Evolutionary conservation across 2,797 vertebrate genomes (phyloP).

Genomic region (Notoglanidium macrostoma): DNA sequence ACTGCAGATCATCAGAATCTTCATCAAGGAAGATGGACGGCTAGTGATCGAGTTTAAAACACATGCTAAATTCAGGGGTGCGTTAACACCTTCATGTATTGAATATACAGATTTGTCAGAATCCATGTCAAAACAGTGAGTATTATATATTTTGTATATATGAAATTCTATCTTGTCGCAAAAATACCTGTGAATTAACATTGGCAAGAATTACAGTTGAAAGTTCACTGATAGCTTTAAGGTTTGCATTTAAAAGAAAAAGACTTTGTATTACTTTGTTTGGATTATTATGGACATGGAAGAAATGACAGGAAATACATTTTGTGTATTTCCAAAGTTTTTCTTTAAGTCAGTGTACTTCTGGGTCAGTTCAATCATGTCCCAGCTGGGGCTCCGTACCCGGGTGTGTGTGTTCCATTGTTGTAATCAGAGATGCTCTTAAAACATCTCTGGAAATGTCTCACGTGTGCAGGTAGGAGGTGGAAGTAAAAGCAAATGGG

Average conservation of each 20-base stretch:
- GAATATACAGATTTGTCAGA: not conserved
- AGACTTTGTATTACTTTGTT: not conserved
- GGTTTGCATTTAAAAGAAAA: not conserved
- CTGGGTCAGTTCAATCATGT: no score
- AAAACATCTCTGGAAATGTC: no score
- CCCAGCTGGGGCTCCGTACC: no score
- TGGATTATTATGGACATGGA: no score
- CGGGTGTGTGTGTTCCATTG: no score
- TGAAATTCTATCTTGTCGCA: not conserved
- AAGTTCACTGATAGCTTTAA: not conserved
- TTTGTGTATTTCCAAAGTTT: no score
- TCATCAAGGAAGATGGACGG: slow-evolving; percentile 92
- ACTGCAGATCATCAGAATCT: slow-evolving; percentile 96
- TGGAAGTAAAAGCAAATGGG: no score
- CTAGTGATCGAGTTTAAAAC: slow-evolving; percentile 99
- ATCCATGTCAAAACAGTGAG: not conserved
- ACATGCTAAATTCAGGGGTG: slow-evolving; percentile 97
- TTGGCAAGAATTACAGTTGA: not conserved
- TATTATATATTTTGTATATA: not conserved
- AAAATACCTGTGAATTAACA: not conserved
- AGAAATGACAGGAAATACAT: no score
- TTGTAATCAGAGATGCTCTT: no score
- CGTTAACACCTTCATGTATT: not conserved
- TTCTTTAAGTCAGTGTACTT: no score
- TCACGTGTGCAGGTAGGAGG: no score